A percentile compares a stretch with the other conserved stretches of the same genome.
Evolutionary conservation across 1,140 invertebrate genomes (phyloP).

Genomic region (Pseudachorutes palmiensis): DNA sequence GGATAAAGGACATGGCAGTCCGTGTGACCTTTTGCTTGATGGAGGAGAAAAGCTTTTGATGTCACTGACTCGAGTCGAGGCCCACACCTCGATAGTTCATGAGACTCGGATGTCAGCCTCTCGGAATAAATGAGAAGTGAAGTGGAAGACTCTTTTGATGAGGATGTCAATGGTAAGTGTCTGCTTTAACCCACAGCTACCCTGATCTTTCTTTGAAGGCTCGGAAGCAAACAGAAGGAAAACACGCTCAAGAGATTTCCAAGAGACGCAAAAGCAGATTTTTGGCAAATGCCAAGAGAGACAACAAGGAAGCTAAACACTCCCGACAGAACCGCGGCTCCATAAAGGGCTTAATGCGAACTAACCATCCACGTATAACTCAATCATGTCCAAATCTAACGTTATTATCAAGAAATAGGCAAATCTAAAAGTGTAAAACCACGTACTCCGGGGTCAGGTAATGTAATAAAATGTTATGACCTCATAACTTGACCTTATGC

Average conservation of each 20-base stretch:
- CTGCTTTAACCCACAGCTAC: not conserved
- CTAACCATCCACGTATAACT: not conserved
- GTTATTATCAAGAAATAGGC: too few relatives aligned
- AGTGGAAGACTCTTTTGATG: slow-evolving; percentile 1
- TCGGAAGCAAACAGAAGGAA: not conserved
- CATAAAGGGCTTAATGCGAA: not conserved
- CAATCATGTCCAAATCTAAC: too few relatives aligned
- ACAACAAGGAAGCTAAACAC: not conserved
- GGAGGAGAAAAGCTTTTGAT: not conserved
- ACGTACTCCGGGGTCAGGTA: too few relatives aligned
- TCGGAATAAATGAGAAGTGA: not conserved
- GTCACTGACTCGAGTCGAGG: too few relatives aligned
- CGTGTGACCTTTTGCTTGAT: not conserved
- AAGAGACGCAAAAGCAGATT: not conserved
- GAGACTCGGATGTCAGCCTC: too few relatives aligned
- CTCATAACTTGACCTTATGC: too few relatives aligned
- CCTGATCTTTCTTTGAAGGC: slow-evolving; percentile 4
- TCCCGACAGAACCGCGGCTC: not conserved
- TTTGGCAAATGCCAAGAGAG: not conserved
- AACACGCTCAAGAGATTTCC: not conserved
- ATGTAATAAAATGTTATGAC: too few relatives aligned
- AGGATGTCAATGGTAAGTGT: not conserved
- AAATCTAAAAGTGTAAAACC: too few relatives aligned
- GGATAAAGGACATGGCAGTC: not conserved
- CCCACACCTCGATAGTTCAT: too few relatives aligned